Conservation (phyloP, 2,113 vertebrate genomes). For the Xyliphius kryptos region DNA sequence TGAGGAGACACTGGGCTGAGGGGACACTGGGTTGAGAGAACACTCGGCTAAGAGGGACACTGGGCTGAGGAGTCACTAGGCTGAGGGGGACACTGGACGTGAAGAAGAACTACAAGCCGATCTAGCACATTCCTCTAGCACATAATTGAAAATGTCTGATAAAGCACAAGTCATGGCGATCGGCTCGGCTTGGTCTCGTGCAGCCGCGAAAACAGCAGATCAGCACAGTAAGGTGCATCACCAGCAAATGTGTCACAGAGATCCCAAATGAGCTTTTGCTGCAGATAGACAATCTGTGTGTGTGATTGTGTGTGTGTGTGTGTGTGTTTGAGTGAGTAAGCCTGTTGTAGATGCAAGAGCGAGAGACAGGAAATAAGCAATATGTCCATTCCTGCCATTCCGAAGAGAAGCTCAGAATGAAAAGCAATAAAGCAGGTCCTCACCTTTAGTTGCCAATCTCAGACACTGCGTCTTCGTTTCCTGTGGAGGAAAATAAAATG, state of each 20-base stretch:
- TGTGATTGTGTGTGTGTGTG: conserved; percentile 11
- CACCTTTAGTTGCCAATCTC: conserved; percentile 96
- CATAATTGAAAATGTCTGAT: conserved; percentile 15
- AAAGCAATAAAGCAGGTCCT: conserved; percentile 48
- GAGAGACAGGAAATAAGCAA: conserved; percentile 16
- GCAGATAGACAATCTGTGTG: background rate
- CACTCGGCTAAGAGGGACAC: no score
- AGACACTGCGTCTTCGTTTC: conserved; percentile 98
- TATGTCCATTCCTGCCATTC: background rate
- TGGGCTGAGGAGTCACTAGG: no score
- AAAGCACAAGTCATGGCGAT: conserved; percentile 19
- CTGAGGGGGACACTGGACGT: no score
- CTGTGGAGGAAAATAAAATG: conserved; percentile 60
- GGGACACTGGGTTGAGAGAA: no score
- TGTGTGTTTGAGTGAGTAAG: conserved; percentile 13
- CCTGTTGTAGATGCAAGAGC: no score
- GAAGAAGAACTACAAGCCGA: no score
- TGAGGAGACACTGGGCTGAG: no score
- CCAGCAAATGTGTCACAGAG: conserved; percentile 17
- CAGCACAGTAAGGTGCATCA: conserved; percentile 31
- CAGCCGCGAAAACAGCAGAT: conserved; percentile 4
- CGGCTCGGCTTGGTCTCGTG: conserved; percentile 4
- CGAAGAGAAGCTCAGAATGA: background rate
- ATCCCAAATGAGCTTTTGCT: conserved; percentile 36
- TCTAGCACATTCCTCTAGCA: no score